phyloP scores from a whole-genome alignment of 2,888 invertebrate genomes.

The Ganaspis brasiliensis region DNA sequence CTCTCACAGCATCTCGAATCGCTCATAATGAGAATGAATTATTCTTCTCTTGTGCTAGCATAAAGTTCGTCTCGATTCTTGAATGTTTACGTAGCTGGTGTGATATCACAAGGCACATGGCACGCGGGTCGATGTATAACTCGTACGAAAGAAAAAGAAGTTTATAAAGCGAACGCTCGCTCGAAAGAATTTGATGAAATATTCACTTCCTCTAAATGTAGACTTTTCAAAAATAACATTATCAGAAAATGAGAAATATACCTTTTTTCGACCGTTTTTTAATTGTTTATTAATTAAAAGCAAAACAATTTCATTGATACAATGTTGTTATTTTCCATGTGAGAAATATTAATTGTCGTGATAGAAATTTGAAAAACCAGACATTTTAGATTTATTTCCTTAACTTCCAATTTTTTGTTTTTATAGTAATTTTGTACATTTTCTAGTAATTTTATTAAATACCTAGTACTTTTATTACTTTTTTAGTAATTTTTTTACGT shows the following conservation, averaged over 20 bases:
- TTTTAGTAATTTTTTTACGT: too few species aligned
- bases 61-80: slow-evolving; percentile 41
- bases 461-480: too few species aligned
- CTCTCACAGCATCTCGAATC: slow-evolving; percentile 31
- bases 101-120: slow-evolving; percentile 38
- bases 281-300: neutral
- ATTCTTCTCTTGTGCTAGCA: slow-evolving; percentile 9
- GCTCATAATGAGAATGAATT: slow-evolving; percentile 37
- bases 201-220: slow-evolving; percentile 1
- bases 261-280: neutral
- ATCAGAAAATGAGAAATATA: neutral
- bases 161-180: slow-evolving; percentile 2
- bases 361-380: too few species aligned
- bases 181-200: slow-evolving; percentile 20
- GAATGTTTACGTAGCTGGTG: slow-evolving; percentile 44
- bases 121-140: slow-evolving; percentile 27
- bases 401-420: too few species aligned
- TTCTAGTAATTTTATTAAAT: too few species aligned
- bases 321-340: too few species aligned
- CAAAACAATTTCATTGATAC: neutral
- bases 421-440: too few species aligned
- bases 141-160: slow-evolving; percentile 10
- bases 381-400: too few species aligned
- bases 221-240: neutral
- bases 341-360: too few species aligned